A percentile compares a stretch with the other conserved stretches of the same genome.
phyloP scores from a whole-genome alignment of 2,888 invertebrate genomes.

The Steinernema hermaphroditum region DNA sequence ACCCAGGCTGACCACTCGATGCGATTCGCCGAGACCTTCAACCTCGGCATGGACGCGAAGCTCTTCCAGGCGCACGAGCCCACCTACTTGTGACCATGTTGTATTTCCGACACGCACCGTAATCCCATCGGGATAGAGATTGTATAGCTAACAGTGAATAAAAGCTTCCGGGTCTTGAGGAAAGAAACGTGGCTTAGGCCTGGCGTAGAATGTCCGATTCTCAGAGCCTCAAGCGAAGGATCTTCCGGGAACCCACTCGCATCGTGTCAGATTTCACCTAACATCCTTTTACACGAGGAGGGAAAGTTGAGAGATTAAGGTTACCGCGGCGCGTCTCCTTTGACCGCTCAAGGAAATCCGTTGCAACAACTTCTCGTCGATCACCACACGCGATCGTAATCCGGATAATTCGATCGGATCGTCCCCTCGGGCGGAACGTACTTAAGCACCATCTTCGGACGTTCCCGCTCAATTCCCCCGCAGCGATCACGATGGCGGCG shows the following conservation, averaged over 20 bases:
- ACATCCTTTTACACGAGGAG: no score
- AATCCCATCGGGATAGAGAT: no score
- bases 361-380: constrained; percentile 10
- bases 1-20: neutral
- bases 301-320: constrained; percentile 7
- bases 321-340: neutral
- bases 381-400: neutral
- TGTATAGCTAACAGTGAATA: no score
- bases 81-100: neutral
- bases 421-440: neutral
- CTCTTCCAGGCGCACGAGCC: constrained; percentile 18
- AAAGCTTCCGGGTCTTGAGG: no score
- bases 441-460: neutral
- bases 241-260: no score
- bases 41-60: constrained; percentile 2
- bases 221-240: no score
- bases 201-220: no score
- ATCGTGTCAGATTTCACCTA: no score
- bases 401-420: constrained; percentile 19
- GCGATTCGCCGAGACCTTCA: constrained; percentile 10
- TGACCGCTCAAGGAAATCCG: constrained; percentile 1
- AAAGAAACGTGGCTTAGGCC: no score
- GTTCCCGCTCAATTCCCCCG: neutral
- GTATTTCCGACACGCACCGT: no score
- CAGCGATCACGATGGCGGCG: constrained; percentile 5